A percentile compares a stretch with the other conserved stretches of the same genome.
Evolutionary conservation across 1,140 invertebrate species (phyloP).

Genomic region (Zaprionus inermis): DNA sequence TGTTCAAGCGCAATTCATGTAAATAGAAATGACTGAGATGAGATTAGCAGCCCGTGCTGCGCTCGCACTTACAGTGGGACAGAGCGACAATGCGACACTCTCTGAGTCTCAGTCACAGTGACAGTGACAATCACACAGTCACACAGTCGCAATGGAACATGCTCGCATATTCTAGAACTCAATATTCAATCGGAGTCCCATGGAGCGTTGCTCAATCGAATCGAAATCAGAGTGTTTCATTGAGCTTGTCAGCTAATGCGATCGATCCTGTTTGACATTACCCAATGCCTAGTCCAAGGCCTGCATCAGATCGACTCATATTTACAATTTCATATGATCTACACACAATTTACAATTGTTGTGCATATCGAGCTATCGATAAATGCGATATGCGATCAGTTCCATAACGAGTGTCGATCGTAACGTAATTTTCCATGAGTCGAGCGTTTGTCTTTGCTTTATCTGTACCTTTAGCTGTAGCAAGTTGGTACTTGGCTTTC

Average conservation of each 20-base stretch:
- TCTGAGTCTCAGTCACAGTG: not conserved
- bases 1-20: constrained; percentile 53
- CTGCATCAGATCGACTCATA: constrained; percentile 16
- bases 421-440: not conserved
- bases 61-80: not conserved
- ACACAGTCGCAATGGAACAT: not conserved
- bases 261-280: constrained; percentile 48
- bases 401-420: not conserved
- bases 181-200: constrained; percentile 26
- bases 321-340: constrained; percentile 16
- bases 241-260: constrained; percentile 47
- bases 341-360: not conserved
- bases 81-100: not conserved
- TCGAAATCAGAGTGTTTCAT: constrained; percentile 34
- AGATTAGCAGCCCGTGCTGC: constrained; percentile 20
- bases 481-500: not conserved
- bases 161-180: constrained; percentile 1
- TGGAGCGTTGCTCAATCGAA: constrained; percentile 38
- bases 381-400: not conserved
- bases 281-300: constrained; percentile 54
- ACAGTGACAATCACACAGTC: not conserved
- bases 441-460: not conserved
- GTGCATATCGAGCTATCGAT: not conserved
- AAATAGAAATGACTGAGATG: constrained; percentile 42
- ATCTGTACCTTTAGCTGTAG: not conserved